Base-by-base conservation (phyloP, 2,797 vertebrate genomes). In the Notoglanidium macrostoma region DNA sequence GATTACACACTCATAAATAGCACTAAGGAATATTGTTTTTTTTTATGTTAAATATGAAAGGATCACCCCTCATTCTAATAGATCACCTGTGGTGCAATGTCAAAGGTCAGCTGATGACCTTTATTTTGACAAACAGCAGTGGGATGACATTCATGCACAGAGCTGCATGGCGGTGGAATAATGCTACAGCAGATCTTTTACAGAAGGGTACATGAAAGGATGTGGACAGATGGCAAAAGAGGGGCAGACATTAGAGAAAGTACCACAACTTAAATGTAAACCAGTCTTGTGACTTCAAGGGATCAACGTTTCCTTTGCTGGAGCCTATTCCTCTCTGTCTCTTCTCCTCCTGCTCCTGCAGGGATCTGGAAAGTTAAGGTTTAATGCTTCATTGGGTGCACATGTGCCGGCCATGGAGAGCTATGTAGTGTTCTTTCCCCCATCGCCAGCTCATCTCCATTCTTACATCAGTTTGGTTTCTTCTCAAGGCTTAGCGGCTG, bases 351-450 rank as follows among this genome's bases (percentile, higher is more conserved):
- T 89, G 73, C 87, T 90, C 77, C 86, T 90, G 87, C 85, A 86
- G 87, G 85, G 89, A 89, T 90, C 87, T 90, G 89, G 91, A 91
- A 90, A 90, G 88, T 89, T 91, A 91, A 90, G 89, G 88, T 91
- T 91, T 91, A 89, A 91, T 88, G 90, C 91, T 91, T 90, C 90
- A 92, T 91, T 91, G 91, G 85, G 89, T 90, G 88, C 91, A 93
- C 90, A 93, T 93, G 91, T 93, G 88, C 88, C 40, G 87, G 88
- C 54, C 88, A 89, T 81, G 86, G 88, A 88, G 85, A 84, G 85
- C 86, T 86, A 84, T 86, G 57, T 59, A 85, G 68, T 83, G 85
- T 87, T 73, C 74, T 89, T 84, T 88, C 90, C 87, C 88, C 86
- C 84, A 81, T 73, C 61, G 74, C 87, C 85, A 90, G 74, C 84